Conservation (phyloP, 2,113 vertebrate species). For the Sturnira hondurensis region DNA sequence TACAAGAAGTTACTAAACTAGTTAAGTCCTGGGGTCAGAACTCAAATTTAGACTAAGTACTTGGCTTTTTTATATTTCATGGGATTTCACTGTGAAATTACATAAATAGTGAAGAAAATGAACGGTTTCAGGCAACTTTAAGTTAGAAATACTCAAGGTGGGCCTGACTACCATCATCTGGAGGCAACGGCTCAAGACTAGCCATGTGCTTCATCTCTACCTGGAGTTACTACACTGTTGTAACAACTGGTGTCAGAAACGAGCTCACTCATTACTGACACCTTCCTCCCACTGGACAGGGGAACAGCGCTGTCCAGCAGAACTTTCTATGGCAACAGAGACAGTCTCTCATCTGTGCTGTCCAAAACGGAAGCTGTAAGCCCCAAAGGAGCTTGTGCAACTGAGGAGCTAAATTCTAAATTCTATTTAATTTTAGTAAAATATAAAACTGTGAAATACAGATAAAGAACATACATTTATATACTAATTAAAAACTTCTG, state of each 20-base stretch:
- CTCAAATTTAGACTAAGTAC: conserved; percentile 9
- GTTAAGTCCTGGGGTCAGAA: neutral
- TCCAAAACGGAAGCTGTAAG: neutral
- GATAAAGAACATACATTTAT: conserved; percentile 6
- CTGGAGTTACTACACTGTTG: neutral
- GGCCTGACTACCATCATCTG: neutral
- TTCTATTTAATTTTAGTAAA: conserved; percentile 21
- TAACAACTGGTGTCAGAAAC: neutral
- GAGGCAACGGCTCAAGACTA: neutral
- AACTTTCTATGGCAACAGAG: neutral
- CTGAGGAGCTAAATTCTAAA: neutral
- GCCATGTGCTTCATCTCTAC: neutral
- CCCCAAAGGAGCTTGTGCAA: neutral
- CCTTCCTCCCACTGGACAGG: neutral
- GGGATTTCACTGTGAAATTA: conserved; percentile 5
- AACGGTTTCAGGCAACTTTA: neutral
- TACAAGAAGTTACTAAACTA: conserved; percentile 13
- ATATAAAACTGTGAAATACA: conserved; percentile 11
- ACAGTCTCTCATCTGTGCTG: neutral
- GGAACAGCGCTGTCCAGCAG: neutral
- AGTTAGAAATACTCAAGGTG: neutral
- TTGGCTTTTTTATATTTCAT: neutral
- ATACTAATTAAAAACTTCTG: conserved; percentile 20
- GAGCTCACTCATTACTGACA: neutral
- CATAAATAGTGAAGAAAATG: neutral